Percentiles rank a stretch among this genome's conserved stretches.
These are phyloP conservation scores for Plebejus argus DNA, from an alignment of 2,888 invertebrate genomes.

Conservation along the genomic window DNA sequence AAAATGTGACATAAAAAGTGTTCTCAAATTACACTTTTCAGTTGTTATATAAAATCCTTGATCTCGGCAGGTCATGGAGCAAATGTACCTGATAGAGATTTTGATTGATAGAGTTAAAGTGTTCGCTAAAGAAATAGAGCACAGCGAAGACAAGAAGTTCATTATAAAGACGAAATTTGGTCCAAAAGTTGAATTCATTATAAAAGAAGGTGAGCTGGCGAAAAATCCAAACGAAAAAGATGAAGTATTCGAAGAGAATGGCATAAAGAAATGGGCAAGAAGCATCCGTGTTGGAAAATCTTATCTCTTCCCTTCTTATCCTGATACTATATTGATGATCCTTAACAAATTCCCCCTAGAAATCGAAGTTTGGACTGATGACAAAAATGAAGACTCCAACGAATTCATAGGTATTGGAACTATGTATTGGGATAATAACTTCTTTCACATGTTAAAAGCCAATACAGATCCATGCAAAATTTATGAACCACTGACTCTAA, in stretches of 20 bases:
- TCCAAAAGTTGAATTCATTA: conserved; percentile 71
- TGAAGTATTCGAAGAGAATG: conserved; percentile 59
- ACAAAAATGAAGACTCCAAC: conserved; percentile 56
- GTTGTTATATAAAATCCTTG: conserved; percentile 63
- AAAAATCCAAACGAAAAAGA: conserved; percentile 54
- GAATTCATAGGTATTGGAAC: conserved; percentile 68
- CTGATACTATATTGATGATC: conserved; percentile 67
- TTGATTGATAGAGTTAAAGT: conserved; percentile 77
- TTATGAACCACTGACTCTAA: conserved; percentile 61
- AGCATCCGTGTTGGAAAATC: conserved; percentile 77
- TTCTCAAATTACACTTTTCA: background rate
- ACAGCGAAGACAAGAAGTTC: conserved; percentile 66
- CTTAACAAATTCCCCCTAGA: conserved; percentile 74
- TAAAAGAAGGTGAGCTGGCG: conserved; percentile 71
- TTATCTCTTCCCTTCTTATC: conserved; percentile 73
- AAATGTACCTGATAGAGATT: conserved; percentile 80
- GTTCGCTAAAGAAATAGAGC: conserved; percentile 55
- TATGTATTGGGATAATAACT: conserved; percentile 72
- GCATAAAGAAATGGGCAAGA: conserved; percentile 62
- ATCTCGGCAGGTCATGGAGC: conserved; percentile 77
- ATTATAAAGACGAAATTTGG: conserved; percentile 74
- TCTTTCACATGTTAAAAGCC: conserved; percentile 73
- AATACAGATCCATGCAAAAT: conserved; percentile 57
- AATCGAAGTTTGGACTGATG: conserved; percentile 73
- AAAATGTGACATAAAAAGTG: background rate